phyloP scores from a whole-genome alignment of 2,113 vertebrate genomes.

The Progne subis region DNA sequence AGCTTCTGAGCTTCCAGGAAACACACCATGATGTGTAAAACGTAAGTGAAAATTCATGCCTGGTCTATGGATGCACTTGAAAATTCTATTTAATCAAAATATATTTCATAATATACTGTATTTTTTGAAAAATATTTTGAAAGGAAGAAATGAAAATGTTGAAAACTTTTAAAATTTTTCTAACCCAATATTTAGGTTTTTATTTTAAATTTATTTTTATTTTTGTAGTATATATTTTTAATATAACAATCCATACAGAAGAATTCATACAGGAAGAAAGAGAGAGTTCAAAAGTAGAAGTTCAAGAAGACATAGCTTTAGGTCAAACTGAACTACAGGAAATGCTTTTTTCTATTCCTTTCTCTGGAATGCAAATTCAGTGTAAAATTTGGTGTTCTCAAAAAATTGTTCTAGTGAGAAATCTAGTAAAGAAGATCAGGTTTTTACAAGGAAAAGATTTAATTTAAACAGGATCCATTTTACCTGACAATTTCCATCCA shows the following conservation, averaged over 20 bases:
- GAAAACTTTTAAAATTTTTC: background rate
- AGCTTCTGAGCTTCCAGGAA: background rate
- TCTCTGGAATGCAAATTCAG: background rate
- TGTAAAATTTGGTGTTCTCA: background rate
- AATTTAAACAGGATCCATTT: background rate
- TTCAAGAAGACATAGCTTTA: background rate
- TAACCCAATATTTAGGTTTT: background rate
- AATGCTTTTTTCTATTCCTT: background rate
- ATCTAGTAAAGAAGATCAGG: background rate
- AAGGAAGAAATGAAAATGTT: background rate
- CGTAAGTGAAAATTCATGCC: background rate
- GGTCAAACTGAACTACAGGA: background rate
- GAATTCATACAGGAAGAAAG: background rate
- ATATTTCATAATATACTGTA: background rate
- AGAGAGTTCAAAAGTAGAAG: background rate
- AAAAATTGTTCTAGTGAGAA: background rate
- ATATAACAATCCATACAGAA: background rate
- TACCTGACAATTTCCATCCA: background rate
- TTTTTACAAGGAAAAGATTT: background rate
- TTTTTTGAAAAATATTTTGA: background rate
- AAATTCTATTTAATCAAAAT: background rate
- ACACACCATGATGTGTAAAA: background rate
- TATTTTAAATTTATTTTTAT: background rate
- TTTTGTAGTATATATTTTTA: background rate
- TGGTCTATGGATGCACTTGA: background rate